Conservation (phyloP, 2,888 invertebrate species). For the Blastobasis lacticolella region DNA sequence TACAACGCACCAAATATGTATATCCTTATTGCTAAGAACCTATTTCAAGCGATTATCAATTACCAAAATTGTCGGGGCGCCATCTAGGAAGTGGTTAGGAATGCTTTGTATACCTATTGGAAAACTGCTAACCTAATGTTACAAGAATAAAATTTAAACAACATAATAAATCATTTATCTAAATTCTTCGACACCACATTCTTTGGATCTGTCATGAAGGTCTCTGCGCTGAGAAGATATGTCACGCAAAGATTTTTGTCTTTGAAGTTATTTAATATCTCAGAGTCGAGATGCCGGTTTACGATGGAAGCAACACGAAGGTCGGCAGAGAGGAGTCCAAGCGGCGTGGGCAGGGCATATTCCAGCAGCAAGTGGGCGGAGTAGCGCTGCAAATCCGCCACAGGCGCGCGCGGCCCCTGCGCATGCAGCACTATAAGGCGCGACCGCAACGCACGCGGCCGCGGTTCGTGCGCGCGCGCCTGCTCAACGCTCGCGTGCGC, state of each 20-base stretch:
- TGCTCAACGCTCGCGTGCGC: slow-evolving; percentile 26
- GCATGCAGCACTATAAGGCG: neutral
- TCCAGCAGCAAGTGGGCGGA: neutral
- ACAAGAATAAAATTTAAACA: too few relatives aligned
- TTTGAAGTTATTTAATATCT: slow-evolving; percentile 26
- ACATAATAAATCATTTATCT: too few relatives aligned
- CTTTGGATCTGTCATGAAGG: slow-evolving; percentile 17
- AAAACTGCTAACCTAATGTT: too few relatives aligned
- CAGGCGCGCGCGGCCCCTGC: too few relatives aligned
- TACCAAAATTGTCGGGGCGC: too few relatives aligned
- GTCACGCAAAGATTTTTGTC: slow-evolving; percentile 37
- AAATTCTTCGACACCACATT: too few relatives aligned
- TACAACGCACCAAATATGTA: too few relatives aligned
- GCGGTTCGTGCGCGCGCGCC: slow-evolving; percentile 15
- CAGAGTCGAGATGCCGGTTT: slow-evolving; percentile 30
- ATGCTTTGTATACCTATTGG: too few relatives aligned
- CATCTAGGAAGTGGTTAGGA: too few relatives aligned
- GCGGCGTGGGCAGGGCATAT: slow-evolving; percentile 27
- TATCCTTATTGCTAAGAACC: too few relatives aligned
- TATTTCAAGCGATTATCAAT: too few relatives aligned
- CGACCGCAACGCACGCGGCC: slow-evolving; percentile 23
- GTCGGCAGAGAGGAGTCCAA: slow-evolving; percentile 25
- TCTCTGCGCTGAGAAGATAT: slow-evolving; percentile 26
- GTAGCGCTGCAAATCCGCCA: too few relatives aligned
- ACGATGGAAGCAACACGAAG: slow-evolving; percentile 31